Percentiles rank a stretch among this genome's conserved stretches.
Conservation (phyloP, 2,113 vertebrate genomes). For the Elgaria multicarinata region DNA sequence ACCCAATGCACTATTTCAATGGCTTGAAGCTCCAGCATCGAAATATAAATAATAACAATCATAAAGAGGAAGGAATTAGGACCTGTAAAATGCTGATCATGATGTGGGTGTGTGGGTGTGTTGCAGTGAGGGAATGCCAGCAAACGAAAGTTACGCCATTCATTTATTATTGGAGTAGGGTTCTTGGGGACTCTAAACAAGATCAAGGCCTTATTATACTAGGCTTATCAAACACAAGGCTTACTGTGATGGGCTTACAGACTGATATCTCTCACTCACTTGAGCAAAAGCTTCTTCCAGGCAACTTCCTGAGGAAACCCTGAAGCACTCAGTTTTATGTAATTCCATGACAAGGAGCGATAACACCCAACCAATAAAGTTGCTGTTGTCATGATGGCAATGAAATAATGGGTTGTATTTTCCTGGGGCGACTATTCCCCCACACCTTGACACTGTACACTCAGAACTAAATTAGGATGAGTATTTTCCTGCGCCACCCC, state of each 20-base stretch:
- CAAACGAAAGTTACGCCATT: slow-evolving; percentile 7
- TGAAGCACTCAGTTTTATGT: neutral
- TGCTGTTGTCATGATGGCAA: neutral
- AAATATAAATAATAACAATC: slow-evolving; percentile 46
- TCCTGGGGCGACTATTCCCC: neutral
- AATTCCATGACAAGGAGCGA: neutral
- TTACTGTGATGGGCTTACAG: neutral
- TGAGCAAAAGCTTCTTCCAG: slow-evolving; percentile 6
- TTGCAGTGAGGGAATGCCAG: neutral
- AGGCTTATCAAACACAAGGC: neutral
- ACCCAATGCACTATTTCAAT: slow-evolving; percentile 54
- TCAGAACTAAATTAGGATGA: neutral
- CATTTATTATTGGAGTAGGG: neutral
- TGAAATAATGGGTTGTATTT: neutral
- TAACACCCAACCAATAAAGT: neutral
- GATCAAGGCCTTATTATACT: neutral
- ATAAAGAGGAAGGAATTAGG: slow-evolving; percentile 22
- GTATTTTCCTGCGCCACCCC: neutral
- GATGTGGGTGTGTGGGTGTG: neutral
- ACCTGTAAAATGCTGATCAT: slow-evolving; percentile 28
- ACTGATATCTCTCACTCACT: neutral
- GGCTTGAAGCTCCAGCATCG: slow-evolving; percentile 42
- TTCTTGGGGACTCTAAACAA: neutral
- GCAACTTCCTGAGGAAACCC: slow-evolving; percentile 10
- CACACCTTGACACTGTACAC: neutral